Base-by-base conservation (phyloP, 2,113 vertebrate genomes). In the Callopanchax toddi region DNA sequence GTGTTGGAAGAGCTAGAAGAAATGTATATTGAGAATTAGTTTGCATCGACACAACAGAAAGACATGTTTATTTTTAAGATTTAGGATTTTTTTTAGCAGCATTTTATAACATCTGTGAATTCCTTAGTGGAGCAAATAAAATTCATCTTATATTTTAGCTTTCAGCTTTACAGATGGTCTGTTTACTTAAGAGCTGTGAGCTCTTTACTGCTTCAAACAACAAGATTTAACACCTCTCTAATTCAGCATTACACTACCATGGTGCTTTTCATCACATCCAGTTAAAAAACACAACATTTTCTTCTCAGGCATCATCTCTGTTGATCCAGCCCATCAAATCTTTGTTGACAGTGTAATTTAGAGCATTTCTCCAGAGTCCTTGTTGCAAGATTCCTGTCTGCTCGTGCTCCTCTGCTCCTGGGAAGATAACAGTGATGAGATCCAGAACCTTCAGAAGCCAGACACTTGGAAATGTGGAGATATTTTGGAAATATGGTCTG, bases 401-500 rank as follows among this genome's bases (percentile, higher is more conserved):
- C n/a, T 70, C 56, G 39, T 17, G 3, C 65, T 72, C 17, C 52
- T 48, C 56, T 18, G 1, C 36, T 70, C 42, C 17, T 21, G 22
- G 52, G 63, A 61, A 67, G 40, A 55, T 46, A 40, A 39, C 75
- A 81, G 23, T 6, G 29, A 60, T 74, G 52, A 72, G 71, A 87
- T 55, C 21, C 60, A 64, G 18, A 78, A 57, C 22, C 58, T 55
- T n/a, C 60, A 61, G 18, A 76, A 57, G n/a, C 60, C 78, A 79
- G 81, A 87, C 80, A 84, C 57, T 60, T 77, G 48, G 78, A 74
- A 85, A 86, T 86, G 81, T 86, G 86, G 79, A 86, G 70, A 49
- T 39, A 78, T 58, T 73, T 37, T 37, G 36, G 36, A 37, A 12
- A 11, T 13, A 37, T 37, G 36, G 69, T 76, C 59, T 58, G 60